Base-by-base conservation (phyloP, 2,888 invertebrate genomes). In the Dorcus hopei region DNA sequence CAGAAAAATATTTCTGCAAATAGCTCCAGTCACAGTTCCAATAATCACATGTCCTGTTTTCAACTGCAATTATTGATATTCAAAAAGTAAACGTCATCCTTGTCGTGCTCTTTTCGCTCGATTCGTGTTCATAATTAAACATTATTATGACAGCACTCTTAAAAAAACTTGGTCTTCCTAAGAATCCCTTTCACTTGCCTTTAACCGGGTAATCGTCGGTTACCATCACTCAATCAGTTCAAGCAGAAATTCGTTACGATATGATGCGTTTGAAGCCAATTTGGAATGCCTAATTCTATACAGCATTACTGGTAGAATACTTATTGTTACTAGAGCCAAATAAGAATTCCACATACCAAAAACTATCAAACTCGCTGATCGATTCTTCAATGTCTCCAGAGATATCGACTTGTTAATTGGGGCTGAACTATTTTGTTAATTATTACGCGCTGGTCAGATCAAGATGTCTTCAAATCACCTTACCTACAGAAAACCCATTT, bases 321-420 rank as follows among this genome's bases (percentile, higher is more conserved):
- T 4, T 26, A 4, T 1, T 3, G 26, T 6, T 26, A 3, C 26
- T 4, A 26, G 2, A 3, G 26, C 26, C 2, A 26, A 26, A 2
- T 33, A 41, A 3, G 3, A n/a, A 14, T 41, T 52, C 19, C 23
- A 26, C n/a, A 42, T 55, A 2, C 41, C 41, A 9, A 23, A 39
- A 14, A 23, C 39, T 19, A 39, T 55, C 8, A n/a, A 49, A 9
- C 11, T 55, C 19, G 19, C 55, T 11, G 40, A 55, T 39, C 41
- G 40, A 3, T 2, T 9, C 7, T 48, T 54, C 3, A 54, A 54
- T 11, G 2, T 3, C 19, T n/a, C 26, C 16, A 16, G 9, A 1
- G n/a, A n/a, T 11, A 23, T 54, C 19, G 54, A 54, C 33, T 19
- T 54, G 6, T 19, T 54, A 7, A 9, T 54, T 23, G 54, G 54